Conservation (phyloP, 2,888 invertebrate species). For the Julus scanicus region DNA sequence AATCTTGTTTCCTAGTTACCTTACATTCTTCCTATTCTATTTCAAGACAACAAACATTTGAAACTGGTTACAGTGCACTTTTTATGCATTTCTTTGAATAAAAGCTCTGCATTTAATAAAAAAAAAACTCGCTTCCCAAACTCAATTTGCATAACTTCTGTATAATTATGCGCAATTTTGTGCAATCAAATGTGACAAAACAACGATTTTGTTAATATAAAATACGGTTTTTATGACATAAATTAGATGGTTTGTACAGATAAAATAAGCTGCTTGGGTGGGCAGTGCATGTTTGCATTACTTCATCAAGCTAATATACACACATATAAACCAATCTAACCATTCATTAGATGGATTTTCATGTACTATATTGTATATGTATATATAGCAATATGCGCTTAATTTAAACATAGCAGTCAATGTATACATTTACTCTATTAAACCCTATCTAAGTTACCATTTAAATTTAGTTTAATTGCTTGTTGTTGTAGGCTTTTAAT, state of each 20-base stretch:
- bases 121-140: background rate
- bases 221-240: slow-evolving; percentile 1
- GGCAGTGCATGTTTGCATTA: background rate
- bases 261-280: background rate
- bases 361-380: too few relatives aligned
- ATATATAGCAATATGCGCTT: too few relatives aligned
- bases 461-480: too few relatives aligned
- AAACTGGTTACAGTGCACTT: background rate
- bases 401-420: too few relatives aligned
- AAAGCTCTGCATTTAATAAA: background rate
- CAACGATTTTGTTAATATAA: slow-evolving; percentile 17
- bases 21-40: background rate
- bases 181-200: background rate
- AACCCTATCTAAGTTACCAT: too few relatives aligned
- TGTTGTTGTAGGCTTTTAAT: too few relatives aligned
- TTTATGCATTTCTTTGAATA: background rate
- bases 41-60: background rate
- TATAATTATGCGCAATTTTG: slow-evolving; percentile 2
- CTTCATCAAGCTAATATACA: background rate
- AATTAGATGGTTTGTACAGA: background rate
- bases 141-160: slow-evolving; percentile 1
- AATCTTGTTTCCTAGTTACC: background rate
- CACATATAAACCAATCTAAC: background rate
- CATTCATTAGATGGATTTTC: background rate
- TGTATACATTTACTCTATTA: too few relatives aligned